phyloP scores from a whole-genome alignment of 2,888 invertebrate genomes.

The Rotaria magnacalcarata region DNA sequence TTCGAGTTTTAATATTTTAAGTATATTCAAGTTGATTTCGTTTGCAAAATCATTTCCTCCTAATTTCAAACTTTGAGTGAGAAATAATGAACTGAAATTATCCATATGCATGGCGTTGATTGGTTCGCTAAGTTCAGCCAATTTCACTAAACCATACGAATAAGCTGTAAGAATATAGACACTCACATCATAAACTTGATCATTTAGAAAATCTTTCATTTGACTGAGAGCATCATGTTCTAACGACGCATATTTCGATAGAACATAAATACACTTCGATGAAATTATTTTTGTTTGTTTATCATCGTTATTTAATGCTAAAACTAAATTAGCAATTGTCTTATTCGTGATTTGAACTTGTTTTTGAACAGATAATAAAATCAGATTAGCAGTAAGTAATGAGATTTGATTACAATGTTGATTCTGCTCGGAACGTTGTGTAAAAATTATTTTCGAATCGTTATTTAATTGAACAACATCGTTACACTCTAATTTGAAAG shows the following conservation, averaged over 20 bases:
- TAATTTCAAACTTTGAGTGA: not conserved
- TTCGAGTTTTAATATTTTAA: slow-evolving; percentile 21
- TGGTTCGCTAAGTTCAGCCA: not conserved
- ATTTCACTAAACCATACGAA: not conserved
- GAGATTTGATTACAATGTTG: slow-evolving; percentile 19
- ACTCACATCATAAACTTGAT: slow-evolving; percentile 37
- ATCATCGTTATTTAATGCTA: not conserved
- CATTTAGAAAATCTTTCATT: slow-evolving; percentile 8
- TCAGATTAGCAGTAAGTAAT: not conserved
- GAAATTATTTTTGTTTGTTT: slow-evolving; percentile 29
- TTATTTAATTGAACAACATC: slow-evolving; percentile 5
- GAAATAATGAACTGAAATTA: not conserved
- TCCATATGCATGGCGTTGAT: not conserved
- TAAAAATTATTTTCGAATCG: not conserved
- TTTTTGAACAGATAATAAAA: not conserved
- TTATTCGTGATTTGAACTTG: not conserved
- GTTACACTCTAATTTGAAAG: not conserved
- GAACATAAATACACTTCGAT: slow-evolving; percentile 4
- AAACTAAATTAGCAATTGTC: slow-evolving; percentile 4
- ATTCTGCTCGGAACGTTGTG: not conserved
- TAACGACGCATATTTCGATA: not conserved
- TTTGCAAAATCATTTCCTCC: not conserved
- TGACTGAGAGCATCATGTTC: not conserved
- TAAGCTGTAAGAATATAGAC: slow-evolving; percentile 35
- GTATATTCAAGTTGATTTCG: slow-evolving; percentile 9